These are phyloP conservation scores for Peribatodes rhomboidaria DNA, from an alignment of 2,888 invertebrate species.

Conservation along the genomic window DNA sequence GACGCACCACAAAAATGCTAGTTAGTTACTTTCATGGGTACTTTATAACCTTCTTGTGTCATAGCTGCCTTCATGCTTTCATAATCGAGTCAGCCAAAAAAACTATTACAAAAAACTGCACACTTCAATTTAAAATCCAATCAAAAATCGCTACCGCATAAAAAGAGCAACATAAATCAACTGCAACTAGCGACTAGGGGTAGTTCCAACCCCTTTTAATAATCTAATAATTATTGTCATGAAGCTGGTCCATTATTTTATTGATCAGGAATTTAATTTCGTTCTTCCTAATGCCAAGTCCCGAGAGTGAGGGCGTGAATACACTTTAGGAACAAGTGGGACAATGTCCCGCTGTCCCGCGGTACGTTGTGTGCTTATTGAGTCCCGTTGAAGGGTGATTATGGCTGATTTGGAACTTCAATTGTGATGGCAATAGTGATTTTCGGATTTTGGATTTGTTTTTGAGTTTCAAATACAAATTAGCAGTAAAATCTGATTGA, in stretches of 20 bases:
- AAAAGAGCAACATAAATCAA: conserved; percentile 44
- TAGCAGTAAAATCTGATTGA: too few species aligned
- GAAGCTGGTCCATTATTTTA: conserved; percentile 76
- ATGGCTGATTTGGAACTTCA: conserved; percentile 69
- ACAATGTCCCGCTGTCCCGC: conserved; percentile 26
- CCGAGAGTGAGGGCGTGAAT: conserved; percentile 47
- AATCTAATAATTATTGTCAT: conserved; percentile 60
- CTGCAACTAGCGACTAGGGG: conserved; percentile 41
- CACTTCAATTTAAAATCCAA: conserved; percentile 43
- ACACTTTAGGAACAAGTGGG: conserved; percentile 28
- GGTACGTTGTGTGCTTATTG: conserved; percentile 62
- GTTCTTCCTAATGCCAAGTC: conserved; percentile 65
- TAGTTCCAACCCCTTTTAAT: conserved; percentile 23
- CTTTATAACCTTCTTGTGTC: too few species aligned
- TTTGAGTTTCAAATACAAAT: too few species aligned
- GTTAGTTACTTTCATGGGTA: too few species aligned
- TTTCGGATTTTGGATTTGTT: conserved; percentile 41
- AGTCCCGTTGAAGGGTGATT: conserved; percentile 54
- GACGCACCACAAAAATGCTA: too few species aligned
- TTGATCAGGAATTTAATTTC: conserved; percentile 75
- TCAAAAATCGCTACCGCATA: conserved; percentile 39
- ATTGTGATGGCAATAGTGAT: conserved; percentile 61
- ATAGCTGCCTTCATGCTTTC: too few species aligned
- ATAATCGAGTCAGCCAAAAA: too few species aligned
- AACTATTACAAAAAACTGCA: conserved; percentile 57